Evolutionary conservation across 1,140 invertebrate genomes (phyloP), one percentile per base, ranked within the genome.

Genomic region (Drosophila lacteicornis): DNA sequence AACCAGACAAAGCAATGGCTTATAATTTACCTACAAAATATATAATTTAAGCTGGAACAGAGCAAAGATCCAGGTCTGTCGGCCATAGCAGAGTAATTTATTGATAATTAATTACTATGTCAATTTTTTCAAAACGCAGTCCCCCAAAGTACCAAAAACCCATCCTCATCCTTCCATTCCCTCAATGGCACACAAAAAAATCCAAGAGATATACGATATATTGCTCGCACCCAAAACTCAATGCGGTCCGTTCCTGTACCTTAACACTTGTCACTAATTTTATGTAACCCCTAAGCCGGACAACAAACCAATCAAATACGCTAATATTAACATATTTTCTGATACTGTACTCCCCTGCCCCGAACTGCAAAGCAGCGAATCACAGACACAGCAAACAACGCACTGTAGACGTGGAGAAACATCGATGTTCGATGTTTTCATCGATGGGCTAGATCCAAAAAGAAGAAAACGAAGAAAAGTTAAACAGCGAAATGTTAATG

Each of bases 171-270:
- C 33, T 50, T 45, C 19, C 19, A 19, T 19, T 19, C 27, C 19
- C 43, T 33, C 19, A 42, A 53, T 45, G 49, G 57, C 68, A 75
- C 69, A 13, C 25, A 27, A 15, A 27, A 17, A 46, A 49, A 61
- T 60, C 74, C 47, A 22, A 70, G 51, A 67, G 56, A 49, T 33
- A 56, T 27, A 43, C 36, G 56, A 59, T 42, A 67, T 57, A 55
- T 73, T 78, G 75, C 57, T 62, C 69, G 67, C 69, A 50, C 40
- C 42, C 30, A 42, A 47, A 75, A 75, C 62, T 68, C 62, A 53
- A 69, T 51, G 68, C 63, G 75, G 75, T 85, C 83, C 79, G 82
- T 86, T 86, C 82, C 82, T 86, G 82, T 85, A 75, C 73, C 82
- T 85, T 11, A 57, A 70, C 46, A 71, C 75, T 77, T 69, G 62